Evolutionary conservation across 1,140 invertebrate genomes (phyloP).

Genomic region (Teleopsis dalmanni): DNA sequence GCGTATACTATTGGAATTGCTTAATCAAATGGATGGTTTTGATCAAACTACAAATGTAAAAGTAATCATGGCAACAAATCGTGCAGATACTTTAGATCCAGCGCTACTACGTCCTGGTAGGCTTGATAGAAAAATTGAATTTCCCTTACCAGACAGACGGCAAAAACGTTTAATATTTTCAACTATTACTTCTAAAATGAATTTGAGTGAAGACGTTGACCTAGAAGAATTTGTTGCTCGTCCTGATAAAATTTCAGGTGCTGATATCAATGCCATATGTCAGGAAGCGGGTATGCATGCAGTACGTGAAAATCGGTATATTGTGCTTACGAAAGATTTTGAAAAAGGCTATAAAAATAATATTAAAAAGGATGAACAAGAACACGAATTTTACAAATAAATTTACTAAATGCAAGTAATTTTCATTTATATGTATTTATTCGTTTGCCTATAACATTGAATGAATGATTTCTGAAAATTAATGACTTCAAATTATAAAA

Average conservation of each 20-base stretch:
- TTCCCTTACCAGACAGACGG: constrained; percentile 92
- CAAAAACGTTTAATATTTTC: constrained; percentile 98
- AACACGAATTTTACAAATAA: constrained; percentile 99
- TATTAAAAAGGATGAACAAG: constrained; percentile 98
- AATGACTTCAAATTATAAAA: too few relatives aligned
- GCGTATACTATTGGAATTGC: constrained; percentile 90
- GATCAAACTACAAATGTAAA: constrained; percentile 99
- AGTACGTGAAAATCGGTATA: constrained; percentile 91
- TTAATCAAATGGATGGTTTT: constrained; percentile 99
- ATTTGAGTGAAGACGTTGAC: constrained; percentile 98
- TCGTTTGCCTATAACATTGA: too few relatives aligned
- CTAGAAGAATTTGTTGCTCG: constrained; percentile 97
- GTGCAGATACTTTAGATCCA: constrained; percentile 94
- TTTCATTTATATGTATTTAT: too few relatives aligned
- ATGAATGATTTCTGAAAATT: too few relatives aligned
- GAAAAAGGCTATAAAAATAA: constrained; percentile 99
- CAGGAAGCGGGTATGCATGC: constrained; percentile 97
- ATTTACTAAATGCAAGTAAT: too few relatives aligned
- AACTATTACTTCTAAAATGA: constrained; percentile 98
- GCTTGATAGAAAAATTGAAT: constrained; percentile 98
- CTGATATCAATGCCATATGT: constrained; percentile 99
- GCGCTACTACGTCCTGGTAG: constrained; percentile 93
- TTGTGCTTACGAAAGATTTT: constrained; percentile 97
- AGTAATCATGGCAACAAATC: constrained; percentile 99
- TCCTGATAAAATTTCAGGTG: constrained; percentile 96